Conservation (phyloP, 2,113 vertebrate genomes). For the Laticauda laticaudata region DNA sequence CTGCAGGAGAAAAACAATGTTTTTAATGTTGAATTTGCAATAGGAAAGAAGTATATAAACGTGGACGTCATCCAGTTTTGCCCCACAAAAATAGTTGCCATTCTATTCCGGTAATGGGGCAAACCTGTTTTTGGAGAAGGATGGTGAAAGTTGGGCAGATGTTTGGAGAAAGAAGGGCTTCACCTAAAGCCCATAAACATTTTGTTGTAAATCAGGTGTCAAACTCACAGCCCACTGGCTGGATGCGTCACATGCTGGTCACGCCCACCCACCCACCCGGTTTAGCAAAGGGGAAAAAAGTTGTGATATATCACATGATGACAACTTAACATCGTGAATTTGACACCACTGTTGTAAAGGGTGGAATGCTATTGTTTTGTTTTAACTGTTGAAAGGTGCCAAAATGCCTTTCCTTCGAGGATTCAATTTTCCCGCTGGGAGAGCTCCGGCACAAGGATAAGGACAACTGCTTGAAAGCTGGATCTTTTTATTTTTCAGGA, state of each 20-base stretch:
- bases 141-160: background rate
- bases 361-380: background rate
- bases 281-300: too few species aligned
- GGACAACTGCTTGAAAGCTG: too few species aligned
- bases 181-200: background rate
- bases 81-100: background rate
- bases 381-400: background rate
- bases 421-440: too few species aligned
- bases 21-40: background rate
- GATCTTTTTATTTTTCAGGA: too few species aligned
- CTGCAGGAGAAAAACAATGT: background rate
- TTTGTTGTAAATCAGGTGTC: background rate
- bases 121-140: background rate
- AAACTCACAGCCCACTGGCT: accelerated
- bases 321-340: too few species aligned
- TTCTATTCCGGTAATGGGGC: background rate
- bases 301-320: too few species aligned
- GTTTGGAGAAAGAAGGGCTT: background rate
- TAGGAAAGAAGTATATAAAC: background rate
- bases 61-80: background rate
- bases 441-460: too few species aligned
- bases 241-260: too few species aligned
- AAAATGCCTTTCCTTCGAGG: too few species aligned
- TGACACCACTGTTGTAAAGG: background rate
- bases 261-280: accelerated